Percentiles rank a stretch among this genome's conserved stretches.
Conservation (phyloP, 2,113 vertebrate species). For the Mugil cephalus region DNA sequence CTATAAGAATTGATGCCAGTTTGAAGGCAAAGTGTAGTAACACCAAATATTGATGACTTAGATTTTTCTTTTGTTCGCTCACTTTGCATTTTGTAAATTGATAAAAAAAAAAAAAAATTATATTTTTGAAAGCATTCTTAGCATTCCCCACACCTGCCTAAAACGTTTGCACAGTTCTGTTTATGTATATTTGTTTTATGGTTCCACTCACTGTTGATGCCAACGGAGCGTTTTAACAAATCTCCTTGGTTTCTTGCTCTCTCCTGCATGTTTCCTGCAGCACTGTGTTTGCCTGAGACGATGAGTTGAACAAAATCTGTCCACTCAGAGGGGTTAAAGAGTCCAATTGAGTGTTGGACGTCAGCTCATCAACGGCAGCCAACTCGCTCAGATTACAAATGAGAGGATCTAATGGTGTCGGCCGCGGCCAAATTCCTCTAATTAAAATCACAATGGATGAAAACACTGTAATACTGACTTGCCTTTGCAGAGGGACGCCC, state of each 20-base stretch:
- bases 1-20: too few relatives aligned
- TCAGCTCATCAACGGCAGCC: constrained; percentile 55
- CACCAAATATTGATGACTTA: too few relatives aligned
- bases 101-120: too few relatives aligned
- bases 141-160: too few relatives aligned
- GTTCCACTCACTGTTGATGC: too few relatives aligned
- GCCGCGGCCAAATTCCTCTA: constrained; percentile 68
- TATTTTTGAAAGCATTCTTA: too few relatives aligned
- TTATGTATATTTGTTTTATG: too few relatives aligned
- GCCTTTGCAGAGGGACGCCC: constrained; percentile 55
- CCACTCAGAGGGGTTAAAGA: constrained; percentile 64
- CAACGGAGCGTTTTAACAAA: background rate
- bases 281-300: constrained; percentile 20
- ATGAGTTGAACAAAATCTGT: constrained; percentile 41
- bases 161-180: too few relatives aligned
- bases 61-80: too few relatives aligned
- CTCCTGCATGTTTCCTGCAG: constrained; percentile 6
- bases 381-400: constrained; percentile 70
- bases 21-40: too few relatives aligned
- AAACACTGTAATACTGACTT: constrained; percentile 40
- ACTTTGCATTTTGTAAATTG: too few relatives aligned
- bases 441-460: constrained; percentile 75
- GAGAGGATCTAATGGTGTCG: constrained; percentile 69
- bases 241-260: constrained; percentile 5
- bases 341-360: constrained; percentile 65